phyloP scores from a whole-genome alignment of 2,888 invertebrate species.

The Notodonta dromedarius region DNA sequence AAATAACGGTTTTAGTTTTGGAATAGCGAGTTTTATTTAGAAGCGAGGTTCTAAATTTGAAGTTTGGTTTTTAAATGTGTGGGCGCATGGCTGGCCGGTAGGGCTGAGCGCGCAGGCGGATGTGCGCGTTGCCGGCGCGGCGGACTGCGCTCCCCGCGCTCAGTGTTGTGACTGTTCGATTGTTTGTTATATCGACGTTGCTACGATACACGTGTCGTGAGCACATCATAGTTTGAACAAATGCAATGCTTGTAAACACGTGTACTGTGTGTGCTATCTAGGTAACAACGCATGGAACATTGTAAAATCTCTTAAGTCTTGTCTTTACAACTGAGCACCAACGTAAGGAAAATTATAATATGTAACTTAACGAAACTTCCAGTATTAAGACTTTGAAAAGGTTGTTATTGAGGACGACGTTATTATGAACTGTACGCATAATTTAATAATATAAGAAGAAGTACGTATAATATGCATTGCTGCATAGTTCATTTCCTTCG shows the following conservation, averaged over 20 bases:
- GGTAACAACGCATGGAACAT: neutral
- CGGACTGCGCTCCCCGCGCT: conserved; percentile 61
- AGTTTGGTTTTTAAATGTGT: conserved; percentile 24
- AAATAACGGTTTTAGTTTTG: conserved; percentile 20
- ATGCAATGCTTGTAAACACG: conserved; percentile 12
- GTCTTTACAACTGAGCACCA: neutral
- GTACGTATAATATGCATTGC: no score
- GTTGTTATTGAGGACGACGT: no score
- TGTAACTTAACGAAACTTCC: no score
- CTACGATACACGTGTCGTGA: conserved; percentile 18
- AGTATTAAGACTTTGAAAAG: no score
- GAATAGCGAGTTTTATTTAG: conserved; percentile 14
- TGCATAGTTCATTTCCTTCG: no score
- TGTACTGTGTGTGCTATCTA: neutral
- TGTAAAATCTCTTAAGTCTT: neutral
- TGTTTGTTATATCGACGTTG: conserved; percentile 58
- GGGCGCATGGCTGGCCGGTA: conserved; percentile 27
- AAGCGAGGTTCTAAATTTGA: conserved; percentile 2
- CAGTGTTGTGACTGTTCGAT: conserved; percentile 67
- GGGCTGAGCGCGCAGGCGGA: conserved; percentile 77
- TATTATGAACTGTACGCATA: no score
- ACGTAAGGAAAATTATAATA: no score
- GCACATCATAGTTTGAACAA: conserved; percentile 11
- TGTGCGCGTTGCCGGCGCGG: conserved; percentile 77
- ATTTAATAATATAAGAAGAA: no score